These are phyloP conservation scores for Sinocyclocheilus anophthalmus DNA, from an alignment of 2,113 vertebrate genomes.

Conservation along the genomic window DNA sequence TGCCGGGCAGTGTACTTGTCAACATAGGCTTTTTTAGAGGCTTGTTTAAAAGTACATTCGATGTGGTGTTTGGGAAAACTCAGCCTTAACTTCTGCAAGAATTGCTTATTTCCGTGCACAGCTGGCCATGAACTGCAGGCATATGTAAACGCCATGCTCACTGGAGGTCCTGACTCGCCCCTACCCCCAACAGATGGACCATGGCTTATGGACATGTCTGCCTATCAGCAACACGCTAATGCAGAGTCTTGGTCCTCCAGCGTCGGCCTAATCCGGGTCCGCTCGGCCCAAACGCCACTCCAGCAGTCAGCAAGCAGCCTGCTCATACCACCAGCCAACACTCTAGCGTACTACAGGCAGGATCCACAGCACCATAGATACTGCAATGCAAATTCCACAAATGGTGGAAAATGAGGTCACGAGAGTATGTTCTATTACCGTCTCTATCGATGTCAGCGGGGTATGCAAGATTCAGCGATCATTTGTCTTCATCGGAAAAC, in stretches of 20 bases:
- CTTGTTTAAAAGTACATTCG: not conserved
- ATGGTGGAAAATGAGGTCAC: slow-evolving; percentile 22
- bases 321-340: too few species aligned
- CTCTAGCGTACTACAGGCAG: too few species aligned
- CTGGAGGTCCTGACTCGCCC: slow-evolving; percentile 62
- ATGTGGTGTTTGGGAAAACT: not conserved
- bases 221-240: slow-evolving; percentile 81
- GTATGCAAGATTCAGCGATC: slow-evolving; percentile 19
- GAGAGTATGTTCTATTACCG: slow-evolving; percentile 36
- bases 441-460: slow-evolving; percentile 19
- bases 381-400: slow-evolving; percentile 40
- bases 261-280: too few species aligned
- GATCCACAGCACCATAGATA: too few species aligned
- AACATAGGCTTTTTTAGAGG: not conserved
- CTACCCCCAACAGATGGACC: slow-evolving; percentile 80
- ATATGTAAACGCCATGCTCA: slow-evolving; percentile 82
- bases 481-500: slow-evolving; percentile 22
- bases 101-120: slow-evolving; percentile 68
- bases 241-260: too few species aligned
- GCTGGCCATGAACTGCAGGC: slow-evolving; percentile 73
- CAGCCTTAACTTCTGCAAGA: not conserved
- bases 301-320: slow-evolving; percentile 79
- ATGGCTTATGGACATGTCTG: slow-evolving; percentile 81
- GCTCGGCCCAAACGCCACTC: slow-evolving; percentile 77
- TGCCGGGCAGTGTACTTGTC: not conserved